phyloP scores from a whole-genome alignment of 2,797 vertebrate species.

The Myioborus miniatus region DNA sequence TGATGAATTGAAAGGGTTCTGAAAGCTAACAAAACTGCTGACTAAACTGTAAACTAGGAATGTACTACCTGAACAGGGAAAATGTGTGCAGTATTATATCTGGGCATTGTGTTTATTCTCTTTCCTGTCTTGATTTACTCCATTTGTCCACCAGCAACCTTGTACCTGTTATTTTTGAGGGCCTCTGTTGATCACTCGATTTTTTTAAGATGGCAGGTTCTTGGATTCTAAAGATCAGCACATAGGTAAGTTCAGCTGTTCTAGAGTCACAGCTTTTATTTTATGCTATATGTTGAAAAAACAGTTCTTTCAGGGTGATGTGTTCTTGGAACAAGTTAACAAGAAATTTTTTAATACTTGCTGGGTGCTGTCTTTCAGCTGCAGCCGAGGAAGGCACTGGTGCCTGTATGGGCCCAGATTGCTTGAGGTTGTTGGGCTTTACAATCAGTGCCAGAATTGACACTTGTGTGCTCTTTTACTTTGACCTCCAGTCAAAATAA shows the following conservation, averaged over 20 bases:
- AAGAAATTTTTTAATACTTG: neutral
- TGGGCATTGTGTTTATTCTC: neutral
- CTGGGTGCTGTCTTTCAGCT: neutral
- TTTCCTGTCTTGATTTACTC: neutral
- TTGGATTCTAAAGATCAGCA: neutral
- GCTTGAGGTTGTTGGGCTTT: accelerated
- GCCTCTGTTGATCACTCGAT: neutral
- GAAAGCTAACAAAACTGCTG: neutral
- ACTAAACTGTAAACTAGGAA: neutral
- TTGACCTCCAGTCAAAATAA: neutral
- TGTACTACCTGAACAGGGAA: neutral
- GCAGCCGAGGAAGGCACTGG: neutral
- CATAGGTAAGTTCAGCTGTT: neutral
- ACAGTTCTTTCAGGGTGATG: neutral
- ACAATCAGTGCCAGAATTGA: neutral
- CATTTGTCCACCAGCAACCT: neutral
- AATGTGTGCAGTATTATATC: neutral
- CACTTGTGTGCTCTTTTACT: neutral
- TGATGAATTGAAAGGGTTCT: neutral
- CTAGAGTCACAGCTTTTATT: neutral
- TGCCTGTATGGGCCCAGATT: neutral
- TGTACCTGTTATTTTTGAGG: neutral
- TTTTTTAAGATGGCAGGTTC: neutral
- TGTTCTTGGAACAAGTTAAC: neutral
- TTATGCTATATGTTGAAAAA: neutral